A percentile compares a stretch with the other conserved stretches of the same genome.
Conservation (phyloP, 2,888 invertebrate genomes). For the Drosophila borealis region DNA sequence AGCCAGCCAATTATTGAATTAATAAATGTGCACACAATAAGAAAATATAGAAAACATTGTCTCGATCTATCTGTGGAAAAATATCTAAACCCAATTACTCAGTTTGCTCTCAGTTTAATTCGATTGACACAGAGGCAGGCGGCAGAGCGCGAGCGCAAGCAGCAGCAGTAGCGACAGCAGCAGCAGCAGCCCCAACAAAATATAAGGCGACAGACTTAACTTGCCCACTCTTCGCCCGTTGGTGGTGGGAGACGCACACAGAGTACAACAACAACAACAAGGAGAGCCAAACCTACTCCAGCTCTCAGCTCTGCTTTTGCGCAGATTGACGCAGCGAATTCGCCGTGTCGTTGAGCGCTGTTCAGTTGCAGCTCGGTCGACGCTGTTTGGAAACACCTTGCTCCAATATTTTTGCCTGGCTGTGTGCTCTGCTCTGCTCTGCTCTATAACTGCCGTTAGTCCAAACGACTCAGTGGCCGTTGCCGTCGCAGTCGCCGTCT, state of each 20-base stretch:
- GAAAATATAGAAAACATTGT: slow-evolving; percentile 61
- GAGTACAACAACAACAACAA: slow-evolving; percentile 35
- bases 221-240: slow-evolving; percentile 42
- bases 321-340: slow-evolving; percentile 64
- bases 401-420: slow-evolving; percentile 69
- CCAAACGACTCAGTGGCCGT: slow-evolving; percentile 40
- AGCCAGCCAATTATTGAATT: slow-evolving; percentile 46
- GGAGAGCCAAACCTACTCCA: slow-evolving; percentile 48
- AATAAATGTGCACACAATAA: slow-evolving; percentile 55
- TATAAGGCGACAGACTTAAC: slow-evolving; percentile 62
- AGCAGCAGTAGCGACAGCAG: slow-evolving; percentile 33
- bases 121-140: slow-evolving; percentile 74
- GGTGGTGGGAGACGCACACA: slow-evolving; percentile 62
- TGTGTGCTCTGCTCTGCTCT: slow-evolving; percentile 21
- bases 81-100: slow-evolving; percentile 82
- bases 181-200: slow-evolving; percentile 53
- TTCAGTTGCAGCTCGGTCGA: slow-evolving; percentile 44
- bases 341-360: slow-evolving; percentile 44
- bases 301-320: slow-evolving; percentile 69
- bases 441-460: slow-evolving; percentile 19
- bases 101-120: slow-evolving; percentile 79
- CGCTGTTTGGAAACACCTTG: slow-evolving; percentile 77
- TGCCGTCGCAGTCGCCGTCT: slow-evolving; percentile 45
- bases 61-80: slow-evolving; percentile 75
- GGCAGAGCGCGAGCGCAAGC: slow-evolving; percentile 57